Evolutionary conservation across 2,888 invertebrate species (phyloP), one percentile per base, ranked within the genome.

Genomic region (Drosophila kokeensis): DNA sequence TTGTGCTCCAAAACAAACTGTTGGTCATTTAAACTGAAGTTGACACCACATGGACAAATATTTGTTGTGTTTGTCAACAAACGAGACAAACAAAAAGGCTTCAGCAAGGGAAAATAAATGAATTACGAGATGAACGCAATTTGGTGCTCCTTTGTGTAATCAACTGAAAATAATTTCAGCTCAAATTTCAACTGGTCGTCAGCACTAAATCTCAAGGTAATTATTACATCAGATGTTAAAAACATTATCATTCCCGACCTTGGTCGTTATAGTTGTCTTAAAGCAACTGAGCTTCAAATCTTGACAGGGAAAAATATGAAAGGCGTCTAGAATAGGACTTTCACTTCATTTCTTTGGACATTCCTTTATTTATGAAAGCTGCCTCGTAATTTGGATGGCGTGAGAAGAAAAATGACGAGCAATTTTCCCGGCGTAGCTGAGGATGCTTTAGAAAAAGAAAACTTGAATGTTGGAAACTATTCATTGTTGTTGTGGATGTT

Each of bases 41-140:
- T 68, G 15, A 55, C 70, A 67, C 55, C 69, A 63, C 32, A 50
- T 68, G 71, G 66, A 75, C 79, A 87, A 87, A 84, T 87, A 83
- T 87, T 83, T 78, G 69, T 21, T 54, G 52, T 64, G 50, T 49
- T 50, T 67, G 65, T 71, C 66, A 74, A 57, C 71, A 71, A 18
- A 48, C 40, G 32, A 70, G 48, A 30, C 57, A 71, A 71, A 65
- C 68, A 65, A 69, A 80, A 72, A 48, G 65, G 65, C 77, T 76
- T 81, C 60, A 57, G 68, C 59, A 55, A 52, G 67, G 66, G 62
- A 29, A 11, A 5, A 34, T 18, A 11, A 49, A 21, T 53, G 24
- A 34, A 21, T 55, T 36, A n/a, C 36, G 48, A 64, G 55, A 24
- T 63, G 53, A 62, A 29, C 40, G 24, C 52, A 13, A 52, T 52